These are phyloP conservation scores for Stictonetta naevosa DNA, from an alignment of 2,113 vertebrate genomes.

Conservation along the genomic window DNA sequence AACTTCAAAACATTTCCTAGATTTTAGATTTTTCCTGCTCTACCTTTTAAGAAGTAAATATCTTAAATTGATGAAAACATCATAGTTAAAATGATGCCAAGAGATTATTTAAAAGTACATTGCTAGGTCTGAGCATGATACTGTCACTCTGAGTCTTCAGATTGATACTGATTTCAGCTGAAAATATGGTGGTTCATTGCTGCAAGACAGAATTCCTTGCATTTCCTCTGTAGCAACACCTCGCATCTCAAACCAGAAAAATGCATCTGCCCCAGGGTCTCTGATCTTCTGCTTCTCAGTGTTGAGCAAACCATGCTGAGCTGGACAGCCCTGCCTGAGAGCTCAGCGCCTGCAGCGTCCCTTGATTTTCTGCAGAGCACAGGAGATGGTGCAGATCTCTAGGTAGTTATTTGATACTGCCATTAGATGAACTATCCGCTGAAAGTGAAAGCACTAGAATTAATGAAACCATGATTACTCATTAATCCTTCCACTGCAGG, in stretches of 20 bases:
- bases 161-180: not conserved
- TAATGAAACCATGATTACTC: not conserved
- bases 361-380: not conserved
- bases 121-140: not conserved
- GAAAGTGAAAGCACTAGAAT: conserved; percentile 3
- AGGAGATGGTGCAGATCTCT: not conserved
- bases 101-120: not conserved
- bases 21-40: not conserved
- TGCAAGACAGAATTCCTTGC: not conserved
- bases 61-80: not conserved
- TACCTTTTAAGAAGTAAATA: not conserved
- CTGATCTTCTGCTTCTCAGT: not conserved
- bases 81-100: not conserved
- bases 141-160: not conserved
- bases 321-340: not conserved
- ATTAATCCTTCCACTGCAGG: not conserved
- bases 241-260: not conserved
- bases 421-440: not conserved
- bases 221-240: not conserved
- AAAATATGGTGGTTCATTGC: not conserved
- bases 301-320: not conserved
- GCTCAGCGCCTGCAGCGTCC: fast-evolving
- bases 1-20: not conserved
- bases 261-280: not conserved
- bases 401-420: not conserved